Evolutionary conservation across 2,113 vertebrate genomes (phyloP).

Genomic region (Heloderma charlesbogerti): DNA sequence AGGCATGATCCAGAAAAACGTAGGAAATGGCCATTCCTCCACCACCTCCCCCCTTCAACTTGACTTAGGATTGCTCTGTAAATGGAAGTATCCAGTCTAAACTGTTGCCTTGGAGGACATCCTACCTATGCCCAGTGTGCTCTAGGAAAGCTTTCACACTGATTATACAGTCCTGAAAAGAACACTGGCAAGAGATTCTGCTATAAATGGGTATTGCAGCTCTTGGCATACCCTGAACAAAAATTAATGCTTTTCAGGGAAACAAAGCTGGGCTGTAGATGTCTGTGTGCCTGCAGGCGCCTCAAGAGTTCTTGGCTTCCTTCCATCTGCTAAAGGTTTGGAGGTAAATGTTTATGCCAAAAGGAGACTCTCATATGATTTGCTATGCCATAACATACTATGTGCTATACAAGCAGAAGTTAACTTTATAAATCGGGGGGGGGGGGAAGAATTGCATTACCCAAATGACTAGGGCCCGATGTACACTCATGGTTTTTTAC

Average conservation of each 20-base stretch:
- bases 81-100: neutral
- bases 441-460: too few relatives aligned
- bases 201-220: constrained; percentile 47
- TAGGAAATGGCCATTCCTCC: neutral
- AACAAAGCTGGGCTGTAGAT: constrained; percentile 2
- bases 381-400: neutral
- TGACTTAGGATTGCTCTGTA: neutral
- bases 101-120: constrained; percentile 28
- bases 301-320: neutral
- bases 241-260: neutral
- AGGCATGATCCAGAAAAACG: neutral
- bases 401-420: accelerated
- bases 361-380: neutral
- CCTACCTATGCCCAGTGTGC: neutral
- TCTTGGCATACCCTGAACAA: constrained; percentile 32
- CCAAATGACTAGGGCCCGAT: neutral
- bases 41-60: neutral
- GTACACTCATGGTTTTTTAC: too few relatives aligned
- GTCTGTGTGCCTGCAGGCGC: neutral
- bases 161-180: constrained; percentile 45
- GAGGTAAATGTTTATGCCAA: neutral
- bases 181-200: constrained; percentile 27
- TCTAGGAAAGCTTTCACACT: constrained; percentile 40
- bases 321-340: neutral
- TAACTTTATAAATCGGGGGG: neutral